These are phyloP conservation scores for Elachura formosa DNA, from an alignment of 2,113 vertebrate genomes.

Conservation along the genomic window DNA sequence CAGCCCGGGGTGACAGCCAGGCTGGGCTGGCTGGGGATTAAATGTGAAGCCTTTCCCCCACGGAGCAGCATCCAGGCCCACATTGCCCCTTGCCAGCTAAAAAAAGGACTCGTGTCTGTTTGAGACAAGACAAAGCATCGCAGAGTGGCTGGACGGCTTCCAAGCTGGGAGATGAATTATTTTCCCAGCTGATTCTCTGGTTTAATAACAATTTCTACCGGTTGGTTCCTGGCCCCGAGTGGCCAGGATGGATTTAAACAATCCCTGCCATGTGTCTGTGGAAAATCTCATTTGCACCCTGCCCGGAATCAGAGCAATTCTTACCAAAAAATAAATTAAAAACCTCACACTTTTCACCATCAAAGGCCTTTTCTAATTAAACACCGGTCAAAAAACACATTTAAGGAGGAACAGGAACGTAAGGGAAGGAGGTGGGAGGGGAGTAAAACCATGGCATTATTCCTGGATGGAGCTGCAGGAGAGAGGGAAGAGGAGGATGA, in stretches of 20 bases:
- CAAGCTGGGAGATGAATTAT: not conserved
- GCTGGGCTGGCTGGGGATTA: not conserved
- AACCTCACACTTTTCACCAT: not conserved
- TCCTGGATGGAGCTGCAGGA: not conserved
- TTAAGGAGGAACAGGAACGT: not conserved
- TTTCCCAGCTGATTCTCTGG: not conserved
- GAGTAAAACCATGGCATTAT: not conserved
- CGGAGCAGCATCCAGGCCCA: not conserved
- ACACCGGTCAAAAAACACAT: not conserved
- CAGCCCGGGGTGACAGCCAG: not conserved
- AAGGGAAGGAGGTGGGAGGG: not conserved
- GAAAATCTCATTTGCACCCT: slow-evolving; percentile 13
- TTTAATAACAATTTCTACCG: not conserved
- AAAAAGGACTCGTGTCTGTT: not conserved
- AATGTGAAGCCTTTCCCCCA: not conserved
- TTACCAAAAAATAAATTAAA: not conserved
- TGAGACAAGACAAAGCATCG: not conserved
- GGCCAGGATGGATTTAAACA: not conserved
- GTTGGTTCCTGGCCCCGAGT: not conserved
- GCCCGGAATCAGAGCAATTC: not conserved
- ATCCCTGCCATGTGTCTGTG: not conserved
- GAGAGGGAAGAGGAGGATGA: not conserved
- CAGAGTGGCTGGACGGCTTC: not conserved
- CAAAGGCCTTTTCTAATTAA: not conserved
- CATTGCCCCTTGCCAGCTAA: not conserved